These are phyloP conservation scores for Pteromalus puparum DNA, from an alignment of 1,140 invertebrate species.

Conservation along the genomic window DNA sequence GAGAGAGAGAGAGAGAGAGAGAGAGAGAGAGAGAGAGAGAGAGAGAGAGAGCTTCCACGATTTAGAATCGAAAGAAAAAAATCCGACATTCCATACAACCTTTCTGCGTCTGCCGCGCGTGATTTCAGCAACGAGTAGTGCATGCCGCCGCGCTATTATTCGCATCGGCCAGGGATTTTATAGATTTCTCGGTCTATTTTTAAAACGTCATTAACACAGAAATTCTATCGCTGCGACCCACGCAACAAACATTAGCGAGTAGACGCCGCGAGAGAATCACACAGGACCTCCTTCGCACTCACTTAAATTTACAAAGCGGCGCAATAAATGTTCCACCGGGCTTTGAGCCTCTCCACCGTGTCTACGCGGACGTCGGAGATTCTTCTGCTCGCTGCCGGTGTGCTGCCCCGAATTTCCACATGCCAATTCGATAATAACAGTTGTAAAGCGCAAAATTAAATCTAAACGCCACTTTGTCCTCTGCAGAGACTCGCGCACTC, in stretches of 20 bases:
- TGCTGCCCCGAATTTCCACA: conserved; percentile 34
- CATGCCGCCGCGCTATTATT: conserved; percentile 48
- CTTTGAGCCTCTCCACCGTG: background rate
- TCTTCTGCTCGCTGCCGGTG: background rate
- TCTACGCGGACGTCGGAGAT: background rate
- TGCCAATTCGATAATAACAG: conserved; percentile 50
- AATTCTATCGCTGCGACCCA: conserved; percentile 50
- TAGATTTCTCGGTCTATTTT: conserved; percentile 50
- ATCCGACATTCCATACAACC: background rate
- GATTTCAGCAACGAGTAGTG: conserved; percentile 40
- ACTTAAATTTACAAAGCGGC: conserved; percentile 53
- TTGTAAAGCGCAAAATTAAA: conserved; percentile 39
- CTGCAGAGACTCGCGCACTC: background rate
- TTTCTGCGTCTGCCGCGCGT: background rate
- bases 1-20: no score
- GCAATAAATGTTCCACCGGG: conserved; percentile 46
- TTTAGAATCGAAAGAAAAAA: background rate
- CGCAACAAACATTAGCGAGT: conserved; percentile 48
- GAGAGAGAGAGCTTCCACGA: background rate
- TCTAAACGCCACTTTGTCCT: conserved; percentile 25
- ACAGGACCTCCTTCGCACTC: conserved; percentile 51
- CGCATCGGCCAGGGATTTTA: conserved; percentile 50
- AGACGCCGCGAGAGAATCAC: conserved; percentile 23
- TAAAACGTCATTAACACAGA: conserved; percentile 53
- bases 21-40: no score